phyloP scores from a whole-genome alignment of 2,113 vertebrate species.

The Chauna torquata region DNA sequence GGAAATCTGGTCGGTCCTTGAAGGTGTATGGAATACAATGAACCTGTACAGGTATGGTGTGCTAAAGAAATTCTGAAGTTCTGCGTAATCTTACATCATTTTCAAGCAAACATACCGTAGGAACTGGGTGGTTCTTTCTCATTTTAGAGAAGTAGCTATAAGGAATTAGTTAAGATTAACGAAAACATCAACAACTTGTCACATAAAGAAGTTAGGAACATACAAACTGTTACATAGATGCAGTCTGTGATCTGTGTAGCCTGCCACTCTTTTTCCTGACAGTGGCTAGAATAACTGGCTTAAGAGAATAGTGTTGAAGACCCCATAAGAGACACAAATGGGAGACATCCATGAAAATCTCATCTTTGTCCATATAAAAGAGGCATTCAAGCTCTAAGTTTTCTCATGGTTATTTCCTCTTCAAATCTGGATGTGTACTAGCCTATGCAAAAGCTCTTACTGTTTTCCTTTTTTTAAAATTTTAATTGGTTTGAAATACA shows the following conservation, averaged over 20 bases:
- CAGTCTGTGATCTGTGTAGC: not conserved
- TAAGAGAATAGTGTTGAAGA: not conserved
- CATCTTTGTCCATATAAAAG: not conserved
- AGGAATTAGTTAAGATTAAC: not conserved
- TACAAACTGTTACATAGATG: not conserved
- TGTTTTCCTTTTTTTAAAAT: not conserved
- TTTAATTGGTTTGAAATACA: not conserved
- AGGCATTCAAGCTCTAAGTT: not conserved
- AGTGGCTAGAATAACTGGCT: not conserved
- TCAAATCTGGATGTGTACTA: not conserved
- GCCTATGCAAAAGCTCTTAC: not conserved
- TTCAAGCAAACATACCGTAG: not conserved
- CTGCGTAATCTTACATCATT: not conserved
- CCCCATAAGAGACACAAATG: not conserved
- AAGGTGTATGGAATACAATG: slow-evolving; percentile 86
- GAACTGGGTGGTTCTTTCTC: not conserved
- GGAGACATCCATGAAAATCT: not conserved
- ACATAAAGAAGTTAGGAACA: not conserved
- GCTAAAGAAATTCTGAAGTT: not conserved
- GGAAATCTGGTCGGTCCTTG: slow-evolving; percentile 89
- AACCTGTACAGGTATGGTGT: slow-evolving; percentile 82
- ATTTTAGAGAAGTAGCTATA: not conserved
- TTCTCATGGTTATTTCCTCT: not conserved
- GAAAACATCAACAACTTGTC: not conserved
- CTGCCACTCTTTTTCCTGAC: not conserved